Evolutionary conservation across 2,113 vertebrate species (phyloP), one percentile per base, ranked within the genome.

Genomic region (Dermatemys mawii): DNA sequence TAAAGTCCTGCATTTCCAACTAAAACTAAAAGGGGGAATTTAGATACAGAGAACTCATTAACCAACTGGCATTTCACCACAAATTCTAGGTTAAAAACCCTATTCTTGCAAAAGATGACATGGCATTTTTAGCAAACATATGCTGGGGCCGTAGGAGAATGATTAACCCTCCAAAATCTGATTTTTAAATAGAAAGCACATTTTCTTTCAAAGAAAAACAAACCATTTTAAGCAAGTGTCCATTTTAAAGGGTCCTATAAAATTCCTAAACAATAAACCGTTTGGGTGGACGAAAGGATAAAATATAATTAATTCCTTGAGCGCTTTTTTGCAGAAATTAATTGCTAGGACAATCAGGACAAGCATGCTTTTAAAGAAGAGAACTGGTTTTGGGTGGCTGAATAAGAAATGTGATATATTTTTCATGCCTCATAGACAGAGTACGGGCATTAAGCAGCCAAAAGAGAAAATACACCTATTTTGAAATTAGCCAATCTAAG

Each of bases 321-420:
- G 84, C 91, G 90, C 55, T 70, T 94, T 94, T 81, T 86, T 85
- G 54, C n/a, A 93, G 85, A 93, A 96, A 96, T 93, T 93, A 96
- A 94, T 83, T 93, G 79, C 2, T 7, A 95, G 90, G 93, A 93
- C 84, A 88, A 86, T 46, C 83, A 93, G 85, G 88, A 92, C 87
- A 93, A 83, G 93, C 1, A 1, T 90, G 84, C n/a, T 83, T 78
- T 93, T 94, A n/a, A 79, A 92, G 70, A 70, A 46, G 27, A 12
- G 11, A 93, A 94, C 26, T 80, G 14, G 32, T 92, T 84, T 73
- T 84, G 84, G 63, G 83, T 1, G 84, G 10, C 51, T 48, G 55
- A 83, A 29, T 57, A 89, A 90, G 78, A 85, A 89, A 76, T 70
- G 49, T 0, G 0, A 95, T 48, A 41, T 14, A 1, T 82, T 84